These are phyloP conservation scores for Rhinella marina DNA, from an alignment of 2,797 vertebrate species.

Conservation along the genomic window DNA sequence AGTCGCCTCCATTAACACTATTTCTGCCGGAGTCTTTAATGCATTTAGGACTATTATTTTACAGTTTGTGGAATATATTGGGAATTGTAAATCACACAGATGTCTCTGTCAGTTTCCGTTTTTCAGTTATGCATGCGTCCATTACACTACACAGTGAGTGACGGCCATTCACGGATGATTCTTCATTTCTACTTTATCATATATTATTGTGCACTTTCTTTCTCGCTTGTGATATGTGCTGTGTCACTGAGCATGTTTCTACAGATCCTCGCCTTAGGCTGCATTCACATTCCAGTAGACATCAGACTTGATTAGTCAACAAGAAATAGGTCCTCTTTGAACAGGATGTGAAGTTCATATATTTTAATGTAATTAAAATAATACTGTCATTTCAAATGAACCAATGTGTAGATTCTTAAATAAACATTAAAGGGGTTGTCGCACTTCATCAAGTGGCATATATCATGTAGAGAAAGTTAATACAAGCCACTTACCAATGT, in stretches of 20 bases:
- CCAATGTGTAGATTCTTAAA: too few species aligned
- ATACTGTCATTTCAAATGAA: too few species aligned
- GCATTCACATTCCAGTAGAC: background rate
- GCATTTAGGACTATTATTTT: background rate
- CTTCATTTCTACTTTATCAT: background rate
- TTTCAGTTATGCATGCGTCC: background rate
- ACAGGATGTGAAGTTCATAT: background rate
- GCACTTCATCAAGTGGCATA: too few species aligned
- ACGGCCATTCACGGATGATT: background rate
- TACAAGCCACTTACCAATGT: too few species aligned
- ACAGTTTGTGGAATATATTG: background rate
- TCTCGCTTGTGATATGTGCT: background rate
- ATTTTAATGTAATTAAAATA: too few species aligned
- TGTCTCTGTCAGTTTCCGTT: background rate
- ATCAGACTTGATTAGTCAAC: background rate
- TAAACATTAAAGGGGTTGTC: too few species aligned
- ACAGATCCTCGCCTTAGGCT: constrained; percentile 11
- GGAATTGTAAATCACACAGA: constrained; percentile 1
- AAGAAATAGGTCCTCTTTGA: background rate
- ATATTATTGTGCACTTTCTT: background rate
- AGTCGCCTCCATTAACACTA: background rate
- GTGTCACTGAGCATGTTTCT: constrained; percentile 19
- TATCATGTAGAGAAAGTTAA: too few species aligned
- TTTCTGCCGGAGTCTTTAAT: background rate
- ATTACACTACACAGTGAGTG: background rate